Percentiles rank a stretch among this genome's conserved stretches.
Evolutionary conservation across 1,140 invertebrate genomes (phyloP).

Genomic region (Orussus abietinus): DNA sequence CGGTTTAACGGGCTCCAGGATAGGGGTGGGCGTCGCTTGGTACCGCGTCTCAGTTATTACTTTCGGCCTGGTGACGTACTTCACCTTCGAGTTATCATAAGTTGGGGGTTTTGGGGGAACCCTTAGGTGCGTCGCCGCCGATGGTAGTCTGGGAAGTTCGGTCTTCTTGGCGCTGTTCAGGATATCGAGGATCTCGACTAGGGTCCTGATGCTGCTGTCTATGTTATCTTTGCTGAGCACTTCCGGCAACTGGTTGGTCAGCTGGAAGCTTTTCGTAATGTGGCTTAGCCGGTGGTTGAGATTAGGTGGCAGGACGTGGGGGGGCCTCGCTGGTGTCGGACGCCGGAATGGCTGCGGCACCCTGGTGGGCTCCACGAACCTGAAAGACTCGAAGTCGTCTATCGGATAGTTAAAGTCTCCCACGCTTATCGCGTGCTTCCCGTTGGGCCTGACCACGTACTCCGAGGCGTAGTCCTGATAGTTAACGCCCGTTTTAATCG

Average conservation of each 20-base stretch:
- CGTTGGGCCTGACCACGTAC: slow-evolving; percentile 20
- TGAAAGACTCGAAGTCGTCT: slow-evolving; percentile 34
- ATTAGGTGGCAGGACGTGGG: background rate
- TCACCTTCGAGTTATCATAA: slow-evolving; percentile 25
- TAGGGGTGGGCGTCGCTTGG: slow-evolving; percentile 33
- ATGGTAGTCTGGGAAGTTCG: slow-evolving; percentile 9
- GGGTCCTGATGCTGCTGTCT: slow-evolving; percentile 70
- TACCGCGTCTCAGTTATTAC: slow-evolving; percentile 43
- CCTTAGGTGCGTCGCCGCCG: background rate
- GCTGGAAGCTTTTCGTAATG: slow-evolving; percentile 59
- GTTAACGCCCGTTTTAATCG: slow-evolving; percentile 11
- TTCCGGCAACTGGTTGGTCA: slow-evolving; percentile 69
- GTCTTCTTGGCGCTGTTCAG: slow-evolving; percentile 50
- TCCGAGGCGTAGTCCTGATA: slow-evolving; percentile 30
- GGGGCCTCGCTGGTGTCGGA: slow-evolving; percentile 5
- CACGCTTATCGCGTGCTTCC: slow-evolving; percentile 21
- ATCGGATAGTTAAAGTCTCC: slow-evolving; percentile 6
- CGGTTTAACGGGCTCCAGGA: too few species aligned
- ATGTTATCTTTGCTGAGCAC: slow-evolving; percentile 71
- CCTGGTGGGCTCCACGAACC: slow-evolving; percentile 25
- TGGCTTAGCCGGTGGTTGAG: slow-evolving; percentile 23
- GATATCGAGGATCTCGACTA: slow-evolving; percentile 67
- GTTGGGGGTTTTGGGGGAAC: slow-evolving; percentile 11
- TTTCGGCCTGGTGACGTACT: slow-evolving; percentile 27
- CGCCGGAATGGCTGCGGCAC: slow-evolving; percentile 13